Evolutionary conservation across 2,113 vertebrate species (phyloP).

Genomic region (Pangasianodon gigas): DNA sequence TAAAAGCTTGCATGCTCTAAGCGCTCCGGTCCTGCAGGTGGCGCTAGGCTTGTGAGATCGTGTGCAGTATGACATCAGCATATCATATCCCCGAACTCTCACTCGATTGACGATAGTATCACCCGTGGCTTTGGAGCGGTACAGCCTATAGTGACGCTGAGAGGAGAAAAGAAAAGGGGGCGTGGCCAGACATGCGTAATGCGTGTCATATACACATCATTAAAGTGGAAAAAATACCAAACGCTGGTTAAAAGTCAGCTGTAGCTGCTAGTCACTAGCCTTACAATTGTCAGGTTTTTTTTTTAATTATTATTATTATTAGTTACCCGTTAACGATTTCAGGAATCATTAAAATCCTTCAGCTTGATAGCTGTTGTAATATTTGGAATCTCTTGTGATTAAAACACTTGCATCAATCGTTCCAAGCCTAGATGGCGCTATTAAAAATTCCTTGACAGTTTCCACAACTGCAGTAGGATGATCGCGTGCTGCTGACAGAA

Average conservation of each 20-base stretch:
- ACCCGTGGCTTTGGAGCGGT: neutral
- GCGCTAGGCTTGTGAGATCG: neutral
- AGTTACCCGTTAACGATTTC: neutral
- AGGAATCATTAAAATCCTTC: neutral
- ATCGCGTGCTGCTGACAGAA: neutral
- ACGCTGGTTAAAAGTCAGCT: neutral
- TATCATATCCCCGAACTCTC: neutral
- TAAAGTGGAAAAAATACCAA: neutral
- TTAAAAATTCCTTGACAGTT: neutral
- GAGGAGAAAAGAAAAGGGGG: neutral
- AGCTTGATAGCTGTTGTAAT: neutral
- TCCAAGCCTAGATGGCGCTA: neutral
- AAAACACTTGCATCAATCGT: neutral
- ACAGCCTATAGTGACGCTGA: neutral
- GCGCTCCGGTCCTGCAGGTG: neutral
- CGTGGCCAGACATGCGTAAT: neutral
- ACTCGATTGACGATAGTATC: neutral
- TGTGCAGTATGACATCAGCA: neutral
- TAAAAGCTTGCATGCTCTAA: neutral
- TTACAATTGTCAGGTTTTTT: neutral
- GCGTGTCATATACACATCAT: neutral
- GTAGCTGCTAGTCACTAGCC: neutral
- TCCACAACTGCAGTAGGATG: neutral
- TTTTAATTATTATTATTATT: neutral
- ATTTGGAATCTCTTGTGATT: neutral